Evolutionary conservation across 1,140 invertebrate genomes (phyloP).

Genomic region (Charaxes varanes): DNA sequence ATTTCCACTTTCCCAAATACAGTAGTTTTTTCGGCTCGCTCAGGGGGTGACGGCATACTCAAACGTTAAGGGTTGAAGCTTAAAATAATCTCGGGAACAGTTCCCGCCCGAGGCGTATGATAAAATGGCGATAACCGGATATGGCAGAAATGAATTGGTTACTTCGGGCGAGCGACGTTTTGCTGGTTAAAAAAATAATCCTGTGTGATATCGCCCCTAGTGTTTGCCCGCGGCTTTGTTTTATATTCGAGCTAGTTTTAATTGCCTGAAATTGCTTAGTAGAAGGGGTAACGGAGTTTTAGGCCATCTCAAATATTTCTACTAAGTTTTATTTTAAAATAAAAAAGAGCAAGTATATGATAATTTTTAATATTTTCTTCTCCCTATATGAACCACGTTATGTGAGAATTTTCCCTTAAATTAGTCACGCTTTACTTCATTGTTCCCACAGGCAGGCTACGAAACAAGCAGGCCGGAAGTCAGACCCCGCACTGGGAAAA

Average conservation of each 20-base stretch:
- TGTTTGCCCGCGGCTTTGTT: too few relatives aligned
- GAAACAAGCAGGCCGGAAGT: neutral
- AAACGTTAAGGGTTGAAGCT: conserved; percentile 56
- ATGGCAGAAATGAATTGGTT: conserved; percentile 54
- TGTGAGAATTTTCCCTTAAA: conserved; percentile 10
- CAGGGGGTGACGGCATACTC: conserved; percentile 46
- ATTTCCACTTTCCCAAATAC: too few relatives aligned
- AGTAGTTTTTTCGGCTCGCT: neutral
- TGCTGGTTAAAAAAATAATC: neutral
- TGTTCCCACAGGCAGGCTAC: conserved; percentile 10
- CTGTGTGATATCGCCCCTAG: too few relatives aligned
- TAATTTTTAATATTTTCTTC: neutral
- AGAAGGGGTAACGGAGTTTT: neutral
- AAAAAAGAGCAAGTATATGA: neutral
- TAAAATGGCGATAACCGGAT: conserved; percentile 59
- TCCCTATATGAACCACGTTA: conserved; percentile 1
- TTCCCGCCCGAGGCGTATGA: conserved; percentile 50
- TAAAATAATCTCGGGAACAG: conserved; percentile 57
- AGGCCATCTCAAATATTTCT: neutral
- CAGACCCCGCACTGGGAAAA: too few relatives aligned
- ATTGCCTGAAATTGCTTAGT: neutral
- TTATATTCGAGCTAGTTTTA: too few relatives aligned
- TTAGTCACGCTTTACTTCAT: conserved; percentile 11
- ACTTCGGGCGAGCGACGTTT: conserved; percentile 7
- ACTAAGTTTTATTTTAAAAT: neutral